Base-by-base conservation (phyloP, 2,888 invertebrate species). In the Amphipyra berbera region DNA sequence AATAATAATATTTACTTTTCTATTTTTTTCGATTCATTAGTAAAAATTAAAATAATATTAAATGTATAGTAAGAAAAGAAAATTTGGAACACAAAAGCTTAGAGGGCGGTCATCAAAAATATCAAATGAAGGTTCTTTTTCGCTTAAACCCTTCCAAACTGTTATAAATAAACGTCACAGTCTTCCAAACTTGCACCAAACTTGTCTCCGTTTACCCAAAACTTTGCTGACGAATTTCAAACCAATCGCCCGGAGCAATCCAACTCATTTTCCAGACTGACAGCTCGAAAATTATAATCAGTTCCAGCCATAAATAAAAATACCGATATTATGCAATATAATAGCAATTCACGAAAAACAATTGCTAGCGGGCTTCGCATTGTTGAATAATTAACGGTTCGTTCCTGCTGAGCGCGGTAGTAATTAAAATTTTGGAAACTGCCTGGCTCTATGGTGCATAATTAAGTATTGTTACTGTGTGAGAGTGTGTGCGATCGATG, bases 401-500 rank as follows among this genome's bases (percentile, higher is more conserved):
- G 66, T 57, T 78, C 68, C 79, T 73, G 71, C 53, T 52, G 69
- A 64, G 70, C 67, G 52, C 48, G 47, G 42, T 55, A 76, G 80
- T 79, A 78, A 78, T 78, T 78, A 78, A 78, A 79, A 79, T 79
- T 78, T 78, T 80, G 78, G 78, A 66, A 76, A 79, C 80, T 73
- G 77, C 61, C 58, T 30, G 21, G 2, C 44, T 58, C 54, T 59
- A 64, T 73, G 44, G 45, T 64, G 61, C 63, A 73, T 73, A 70
- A 73, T 76, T 73, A 69, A 64, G 66, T 61, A 60, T 61, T 45
- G 63, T 64, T 61, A 33, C 30, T 46, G 41, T 45, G 40, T 54
- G 35, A 47, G 58, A 61, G 45, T 64, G 56, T 63, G 55, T 61
- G n/a, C 61, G 67, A 65, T 56, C 46, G 33, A 52, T 62, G 64